Base-by-base conservation (phyloP, 2,113 vertebrate genomes). In the Gopherus evgoodei region DNA sequence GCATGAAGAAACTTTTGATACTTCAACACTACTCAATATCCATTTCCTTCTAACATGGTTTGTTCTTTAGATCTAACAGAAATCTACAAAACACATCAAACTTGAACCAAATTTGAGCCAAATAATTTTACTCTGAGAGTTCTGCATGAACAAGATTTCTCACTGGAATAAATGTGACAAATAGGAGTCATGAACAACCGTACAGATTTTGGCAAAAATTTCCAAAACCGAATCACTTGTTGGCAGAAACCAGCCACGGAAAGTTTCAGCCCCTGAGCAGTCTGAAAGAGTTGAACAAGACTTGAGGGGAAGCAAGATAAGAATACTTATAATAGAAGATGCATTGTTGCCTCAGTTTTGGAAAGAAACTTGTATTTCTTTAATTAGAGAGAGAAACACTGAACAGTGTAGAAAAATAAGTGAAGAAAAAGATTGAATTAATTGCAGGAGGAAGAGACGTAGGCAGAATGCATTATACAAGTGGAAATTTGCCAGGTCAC, bases 71-170 rank as follows among this genome's bases (percentile, higher is more conserved):
- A 93, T 44, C 24, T 52, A 25, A 49, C 24, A 80, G 29, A 93
- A 86, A 62, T n/a, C 50, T 1, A 80, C n/a, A 72, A 10, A 95
- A 78, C 4, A 42, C 0, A 0, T 52, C 31, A 31, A 6, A 44
- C 87, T 35, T 9, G 2, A 94, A 50, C 14, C 50, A 50, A 49
- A 49, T 49, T 49, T 47, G 47, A 47, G 88, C 38, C 76, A 89
- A 87, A 56, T 44, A 5, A 72, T 38, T 72, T 72, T 69, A n/a
- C 10, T 72, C 65, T 38, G 17, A 72, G n/a, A 38, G 35, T 72
- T 11, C 65, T 72, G n/a, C 35, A 38, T 72, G 16, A 38, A 38
- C 65, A 72, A 44, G 17, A 69, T 86, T 97, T 96, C 49, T 19
- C 80, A 93, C 6, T 54, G 52, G 19, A 82, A 56, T 54, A 56